Percentiles rank a stretch among this genome's conserved stretches.
These are phyloP conservation scores for Xiphophorus couchianus DNA, from an alignment of 2,113 vertebrate genomes.

Conservation along the genomic window DNA sequence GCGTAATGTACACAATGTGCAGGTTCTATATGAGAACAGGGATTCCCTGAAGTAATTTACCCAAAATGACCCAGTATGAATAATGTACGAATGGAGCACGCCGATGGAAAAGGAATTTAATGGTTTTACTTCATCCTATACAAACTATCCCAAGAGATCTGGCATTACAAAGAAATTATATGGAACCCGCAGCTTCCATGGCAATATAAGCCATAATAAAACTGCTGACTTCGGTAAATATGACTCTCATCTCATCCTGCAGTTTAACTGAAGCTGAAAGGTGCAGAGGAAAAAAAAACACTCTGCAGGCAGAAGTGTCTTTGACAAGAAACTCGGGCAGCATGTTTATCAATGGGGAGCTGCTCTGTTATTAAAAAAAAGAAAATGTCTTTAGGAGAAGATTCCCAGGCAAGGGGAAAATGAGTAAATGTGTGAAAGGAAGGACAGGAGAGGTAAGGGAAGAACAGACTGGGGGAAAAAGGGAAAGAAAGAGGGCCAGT, in stretches of 20 bases:
- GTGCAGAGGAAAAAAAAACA: conserved; percentile 31
- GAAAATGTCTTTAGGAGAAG: conserved; percentile 42
- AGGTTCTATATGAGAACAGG: conserved; percentile 59
- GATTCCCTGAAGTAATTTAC: conserved; percentile 70
- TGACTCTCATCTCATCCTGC: conserved; percentile 50
- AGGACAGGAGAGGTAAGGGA: conserved; percentile 7
- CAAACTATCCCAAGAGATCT: conserved; percentile 68
- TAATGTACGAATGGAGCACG: conserved; percentile 65
- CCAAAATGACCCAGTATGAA: conserved; percentile 61
- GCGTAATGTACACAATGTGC: conserved; percentile 24
- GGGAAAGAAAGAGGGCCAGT: background rate
- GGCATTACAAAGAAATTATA: conserved; percentile 63
- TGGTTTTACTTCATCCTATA: conserved; percentile 56
- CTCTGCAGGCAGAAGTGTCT: conserved; percentile 36
- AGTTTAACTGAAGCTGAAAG: conserved; percentile 54
- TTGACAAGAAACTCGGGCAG: conserved; percentile 39
- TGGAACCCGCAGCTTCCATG: conserved; percentile 47
- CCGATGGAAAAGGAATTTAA: conserved; percentile 48
- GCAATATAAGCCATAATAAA: conserved; percentile 67
- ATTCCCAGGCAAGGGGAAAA: conserved; percentile 15
- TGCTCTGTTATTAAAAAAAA: conserved; percentile 6
- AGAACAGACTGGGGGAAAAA: background rate
- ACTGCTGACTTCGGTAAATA: conserved; percentile 72
- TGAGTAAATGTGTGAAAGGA: conserved; percentile 16
- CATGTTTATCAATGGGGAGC: conserved; percentile 51